Percentiles rank a stretch among this genome's conserved stretches.
Conservation (phyloP, 2,888 invertebrate genomes). For the Alentia gelatinosa region DNA sequence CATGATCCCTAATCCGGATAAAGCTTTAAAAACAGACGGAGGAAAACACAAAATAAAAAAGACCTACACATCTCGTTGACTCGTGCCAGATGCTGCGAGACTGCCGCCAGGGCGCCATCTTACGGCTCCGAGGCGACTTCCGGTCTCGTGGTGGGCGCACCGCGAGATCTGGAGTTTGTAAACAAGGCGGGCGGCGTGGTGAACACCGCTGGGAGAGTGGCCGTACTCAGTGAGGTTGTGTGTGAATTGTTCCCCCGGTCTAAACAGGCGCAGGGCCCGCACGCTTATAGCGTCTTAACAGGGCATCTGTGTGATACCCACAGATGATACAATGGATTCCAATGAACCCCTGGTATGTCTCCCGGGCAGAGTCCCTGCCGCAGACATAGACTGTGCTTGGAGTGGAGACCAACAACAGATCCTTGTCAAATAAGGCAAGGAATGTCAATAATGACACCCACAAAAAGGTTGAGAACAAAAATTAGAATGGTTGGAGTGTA, state of each 20-base stretch:
- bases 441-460: neutral
- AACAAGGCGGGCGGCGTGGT: neutral
- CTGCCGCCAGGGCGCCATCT: neutral
- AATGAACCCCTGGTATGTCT: neutral
- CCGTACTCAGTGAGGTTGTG: neutral
- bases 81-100: neutral
- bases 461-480: neutral
- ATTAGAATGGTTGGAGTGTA: too few relatives aligned
- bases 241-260: constrained; percentile 16
- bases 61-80: neutral
- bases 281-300: neutral
- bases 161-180: constrained; percentile 20
- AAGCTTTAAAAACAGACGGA: neutral
- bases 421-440: neutral
- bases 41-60: neutral
- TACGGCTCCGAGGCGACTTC: neutral
- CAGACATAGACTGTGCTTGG: neutral
- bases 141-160: constrained; percentile 25
- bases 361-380: neutral
- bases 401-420: neutral
- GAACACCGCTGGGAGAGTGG: neutral
- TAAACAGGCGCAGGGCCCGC: neutral
- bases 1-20: too few relatives aligned
- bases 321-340: constrained; percentile 18
- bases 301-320: neutral